A percentile compares a stretch with the other conserved stretches of the same genome.
These are phyloP conservation scores for Linyphia triangularis DNA, from an alignment of 2,888 invertebrate genomes.

Conservation along the genomic window DNA sequence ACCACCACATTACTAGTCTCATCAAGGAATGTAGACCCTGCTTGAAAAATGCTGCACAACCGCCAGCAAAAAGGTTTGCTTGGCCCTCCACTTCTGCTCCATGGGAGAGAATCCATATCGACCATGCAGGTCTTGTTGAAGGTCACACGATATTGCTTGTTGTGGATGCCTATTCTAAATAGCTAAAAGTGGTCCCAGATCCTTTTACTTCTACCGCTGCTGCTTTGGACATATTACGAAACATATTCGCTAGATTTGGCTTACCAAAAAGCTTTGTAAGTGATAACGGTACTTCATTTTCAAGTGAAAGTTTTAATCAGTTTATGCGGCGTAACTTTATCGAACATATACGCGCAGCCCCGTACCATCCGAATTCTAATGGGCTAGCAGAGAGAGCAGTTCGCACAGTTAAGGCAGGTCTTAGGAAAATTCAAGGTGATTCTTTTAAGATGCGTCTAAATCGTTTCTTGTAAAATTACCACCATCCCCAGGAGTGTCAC, in stretches of 20 bases:
- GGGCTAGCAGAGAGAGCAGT: neutral
- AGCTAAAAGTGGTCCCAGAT: neutral
- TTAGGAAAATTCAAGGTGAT: neutral
- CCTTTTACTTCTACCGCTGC: neutral
- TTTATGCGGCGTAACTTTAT: neutral
- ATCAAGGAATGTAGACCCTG: too few relatives aligned
- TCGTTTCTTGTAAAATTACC: too few relatives aligned
- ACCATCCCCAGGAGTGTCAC: too few relatives aligned
- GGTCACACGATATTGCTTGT: constrained; percentile 77
- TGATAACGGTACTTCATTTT: neutral
- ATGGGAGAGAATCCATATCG: constrained; percentile 80
- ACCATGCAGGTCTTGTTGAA: constrained; percentile 80
- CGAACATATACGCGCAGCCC: neutral
- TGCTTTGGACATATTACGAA: neutral
- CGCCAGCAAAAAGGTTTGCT: too few relatives aligned
- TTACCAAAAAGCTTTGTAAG: neutral
- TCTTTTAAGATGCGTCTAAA: neutral
- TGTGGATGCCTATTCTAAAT: neutral
- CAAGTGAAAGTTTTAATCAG: neutral
- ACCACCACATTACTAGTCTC: too few relatives aligned
- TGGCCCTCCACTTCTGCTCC: too few relatives aligned
- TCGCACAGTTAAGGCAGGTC: neutral
- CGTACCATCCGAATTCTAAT: neutral
- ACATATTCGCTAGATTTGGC: neutral
- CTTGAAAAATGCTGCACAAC: too few relatives aligned